These are phyloP conservation scores for Squalus acanthias DNA, from an alignment of 2,797 vertebrate species.

Conservation along the genomic window DNA sequence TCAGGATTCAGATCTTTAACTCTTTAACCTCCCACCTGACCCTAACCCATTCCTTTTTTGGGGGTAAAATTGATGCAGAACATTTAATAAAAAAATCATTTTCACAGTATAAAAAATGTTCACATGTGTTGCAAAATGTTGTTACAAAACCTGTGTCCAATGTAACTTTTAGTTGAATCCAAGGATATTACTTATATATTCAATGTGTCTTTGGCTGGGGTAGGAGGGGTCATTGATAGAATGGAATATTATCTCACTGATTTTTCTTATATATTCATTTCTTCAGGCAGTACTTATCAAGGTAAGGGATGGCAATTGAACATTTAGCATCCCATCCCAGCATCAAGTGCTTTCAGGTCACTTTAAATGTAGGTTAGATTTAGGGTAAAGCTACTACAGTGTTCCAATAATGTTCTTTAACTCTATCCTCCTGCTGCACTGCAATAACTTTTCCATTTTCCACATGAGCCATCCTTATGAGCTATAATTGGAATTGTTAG, in stretches of 20 bases:
- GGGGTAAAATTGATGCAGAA: too few species aligned
- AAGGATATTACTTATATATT: background rate
- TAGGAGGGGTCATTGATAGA: background rate
- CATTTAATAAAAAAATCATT: background rate
- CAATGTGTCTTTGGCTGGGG: background rate
- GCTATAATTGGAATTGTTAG: background rate
- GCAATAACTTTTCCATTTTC: background rate
- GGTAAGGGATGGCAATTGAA: background rate
- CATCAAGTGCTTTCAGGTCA: background rate
- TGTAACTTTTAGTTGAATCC: background rate
- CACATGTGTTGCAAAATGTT: background rate
- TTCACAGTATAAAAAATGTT: background rate
- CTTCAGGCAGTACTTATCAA: background rate
- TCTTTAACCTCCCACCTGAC: too few species aligned
- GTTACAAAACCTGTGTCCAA: background rate
- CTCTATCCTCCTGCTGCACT: background rate
- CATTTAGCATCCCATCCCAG: background rate
- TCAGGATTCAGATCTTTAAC: too few species aligned
- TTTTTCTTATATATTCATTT: background rate
- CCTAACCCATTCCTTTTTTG: too few species aligned
- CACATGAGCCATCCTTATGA: background rate
- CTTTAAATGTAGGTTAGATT: background rate
- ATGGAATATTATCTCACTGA: background rate
- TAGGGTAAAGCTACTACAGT: background rate
- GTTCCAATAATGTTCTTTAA: background rate